Conservation (phyloP, 2,888 invertebrate species). For the Linnaemya tessellans region DNA sequence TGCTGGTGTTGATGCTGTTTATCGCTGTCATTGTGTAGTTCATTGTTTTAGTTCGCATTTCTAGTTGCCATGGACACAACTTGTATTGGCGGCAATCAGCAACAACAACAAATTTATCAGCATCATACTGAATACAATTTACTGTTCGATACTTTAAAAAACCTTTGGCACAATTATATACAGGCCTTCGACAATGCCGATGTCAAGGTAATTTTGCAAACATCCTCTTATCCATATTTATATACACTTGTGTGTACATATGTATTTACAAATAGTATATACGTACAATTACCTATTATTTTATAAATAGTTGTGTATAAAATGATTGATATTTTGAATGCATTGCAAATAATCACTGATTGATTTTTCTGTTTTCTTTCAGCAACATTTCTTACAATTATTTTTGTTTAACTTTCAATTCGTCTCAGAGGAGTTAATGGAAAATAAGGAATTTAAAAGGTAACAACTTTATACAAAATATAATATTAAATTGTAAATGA, state of each 20-base stretch:
- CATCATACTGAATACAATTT: slow-evolving; percentile 71
- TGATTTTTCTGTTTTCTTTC: slow-evolving; percentile 43
- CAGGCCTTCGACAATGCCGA: slow-evolving; percentile 74
- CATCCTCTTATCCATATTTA: not conserved
- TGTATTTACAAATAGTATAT: not conserved
- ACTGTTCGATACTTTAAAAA: slow-evolving; percentile 77
- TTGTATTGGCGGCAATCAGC: slow-evolving; percentile 73
- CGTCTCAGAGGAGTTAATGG: slow-evolving; percentile 74
- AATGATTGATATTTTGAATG: slow-evolving; percentile 1
- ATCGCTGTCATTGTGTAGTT: not conserved
- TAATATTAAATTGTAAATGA: not conserved
- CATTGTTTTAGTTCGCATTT: slow-evolving; percentile 34
- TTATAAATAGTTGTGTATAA: slow-evolving; percentile 3
- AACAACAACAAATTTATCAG: slow-evolving; percentile 71
- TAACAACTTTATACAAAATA: slow-evolving; percentile 60
- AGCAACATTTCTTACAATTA: slow-evolving; percentile 80
- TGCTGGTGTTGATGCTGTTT: slow-evolving; percentile 73
- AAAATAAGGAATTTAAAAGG: slow-evolving; percentile 77
- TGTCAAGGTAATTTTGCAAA: slow-evolving; percentile 71
- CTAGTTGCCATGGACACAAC: slow-evolving; percentile 67
- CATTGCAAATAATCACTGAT: not conserved
- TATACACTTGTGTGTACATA: not conserved
- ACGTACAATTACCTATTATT: not conserved
- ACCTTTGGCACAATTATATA: slow-evolving; percentile 80
- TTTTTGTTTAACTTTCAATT: slow-evolving; percentile 80